phyloP scores from a whole-genome alignment of 2,888 invertebrate species.

The Galerucella nymphaeae region DNA sequence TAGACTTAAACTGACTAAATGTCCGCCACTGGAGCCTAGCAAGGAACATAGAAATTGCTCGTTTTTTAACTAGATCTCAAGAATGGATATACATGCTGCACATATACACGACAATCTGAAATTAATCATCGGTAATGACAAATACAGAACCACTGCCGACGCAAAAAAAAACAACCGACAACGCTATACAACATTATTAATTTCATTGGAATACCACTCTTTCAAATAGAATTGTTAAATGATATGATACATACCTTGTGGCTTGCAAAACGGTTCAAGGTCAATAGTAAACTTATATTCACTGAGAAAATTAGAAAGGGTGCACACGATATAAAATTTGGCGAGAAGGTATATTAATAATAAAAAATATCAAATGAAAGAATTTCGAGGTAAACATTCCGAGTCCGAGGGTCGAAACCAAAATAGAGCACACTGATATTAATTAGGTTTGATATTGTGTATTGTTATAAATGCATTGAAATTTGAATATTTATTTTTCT shows the following conservation, averaged over 20 bases:
- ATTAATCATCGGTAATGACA: conserved; percentile 48
- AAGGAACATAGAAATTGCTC: conserved; percentile 38
- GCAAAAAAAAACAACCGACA: conserved; percentile 38
- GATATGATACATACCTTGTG: conserved; percentile 28
- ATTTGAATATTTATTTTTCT: too few species aligned
- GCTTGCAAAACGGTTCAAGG: conserved; percentile 18
- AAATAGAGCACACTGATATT: too few species aligned
- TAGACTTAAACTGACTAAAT: not conserved
- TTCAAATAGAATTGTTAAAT: conserved; percentile 35
- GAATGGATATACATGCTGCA: conserved; percentile 39
- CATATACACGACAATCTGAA: conserved; percentile 44
- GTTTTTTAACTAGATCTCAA: conserved; percentile 39
- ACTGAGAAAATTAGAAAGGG: not conserved
- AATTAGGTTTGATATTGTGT: too few species aligned
- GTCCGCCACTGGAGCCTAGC: conserved; percentile 25
- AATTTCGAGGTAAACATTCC: not conserved
- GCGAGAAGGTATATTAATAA: not conserved
- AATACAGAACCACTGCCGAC: conserved; percentile 44
- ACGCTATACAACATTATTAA: conserved; percentile 45
- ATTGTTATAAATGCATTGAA: too few species aligned
- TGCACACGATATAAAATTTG: conserved; percentile 7
- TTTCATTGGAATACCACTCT: conserved; percentile 37
- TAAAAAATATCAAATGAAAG: not conserved
- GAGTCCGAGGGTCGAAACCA: too few species aligned
- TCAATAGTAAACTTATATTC: not conserved